Evolutionary conservation across 2,113 vertebrate genomes (phyloP).

Genomic region (Apodemus sylvaticus): DNA sequence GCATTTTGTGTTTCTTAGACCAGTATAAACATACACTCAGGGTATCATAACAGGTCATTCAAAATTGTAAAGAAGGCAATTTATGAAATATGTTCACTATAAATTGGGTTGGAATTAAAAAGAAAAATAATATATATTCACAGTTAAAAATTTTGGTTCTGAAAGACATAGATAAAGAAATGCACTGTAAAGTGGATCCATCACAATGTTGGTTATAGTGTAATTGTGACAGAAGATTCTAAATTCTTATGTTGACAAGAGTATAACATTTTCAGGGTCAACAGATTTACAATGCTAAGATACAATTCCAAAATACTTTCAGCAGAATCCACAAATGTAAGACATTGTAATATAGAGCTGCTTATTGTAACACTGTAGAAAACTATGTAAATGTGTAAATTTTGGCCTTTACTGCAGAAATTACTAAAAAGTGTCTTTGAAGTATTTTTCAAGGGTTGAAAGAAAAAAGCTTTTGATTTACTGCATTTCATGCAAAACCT

Average conservation of each 20-base stretch:
- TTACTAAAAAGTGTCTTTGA: background rate
- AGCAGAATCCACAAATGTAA: slow-evolving; percentile 31
- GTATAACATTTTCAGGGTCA: background rate
- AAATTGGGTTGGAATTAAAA: background rate
- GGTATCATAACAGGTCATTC: background rate
- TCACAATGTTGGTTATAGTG: background rate
- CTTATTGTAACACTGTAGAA: background rate
- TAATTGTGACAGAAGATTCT: background rate
- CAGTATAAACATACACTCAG: background rate
- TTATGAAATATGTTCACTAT: background rate
- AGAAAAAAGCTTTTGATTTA: background rate
- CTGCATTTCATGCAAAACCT: background rate
- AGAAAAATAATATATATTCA: background rate
- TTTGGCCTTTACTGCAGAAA: background rate
- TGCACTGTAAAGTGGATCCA: background rate
- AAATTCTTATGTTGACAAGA: background rate
- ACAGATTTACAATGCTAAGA: slow-evolving; percentile 10
- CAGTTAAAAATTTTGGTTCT: background rate
- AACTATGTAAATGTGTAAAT: slow-evolving; percentile 10
- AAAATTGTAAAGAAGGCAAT: background rate
- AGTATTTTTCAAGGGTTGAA: background rate
- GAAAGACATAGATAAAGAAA: background rate
- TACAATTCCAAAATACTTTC: slow-evolving; percentile 41
- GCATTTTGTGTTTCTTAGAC: background rate
- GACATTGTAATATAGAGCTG: background rate